Evolutionary conservation across 2,113 vertebrate species (phyloP).

Genomic region (Crotalus horridus): DNA sequence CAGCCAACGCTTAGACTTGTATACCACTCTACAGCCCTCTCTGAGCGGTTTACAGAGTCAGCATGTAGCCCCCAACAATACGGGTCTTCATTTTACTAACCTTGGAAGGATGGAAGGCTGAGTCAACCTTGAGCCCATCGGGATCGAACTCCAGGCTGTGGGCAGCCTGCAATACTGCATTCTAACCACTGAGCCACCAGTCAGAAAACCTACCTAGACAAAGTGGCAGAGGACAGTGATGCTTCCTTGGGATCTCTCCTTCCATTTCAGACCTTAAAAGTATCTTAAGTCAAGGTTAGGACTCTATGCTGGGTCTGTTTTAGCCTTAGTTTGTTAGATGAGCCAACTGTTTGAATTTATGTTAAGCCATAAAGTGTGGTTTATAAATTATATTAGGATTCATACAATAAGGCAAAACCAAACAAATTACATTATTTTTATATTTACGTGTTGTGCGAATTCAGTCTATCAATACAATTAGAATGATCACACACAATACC

Average conservation of each 20-base stretch:
- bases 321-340: neutral
- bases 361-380: neutral
- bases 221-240: neutral
- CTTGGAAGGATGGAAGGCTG: neutral
- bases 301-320: neutral
- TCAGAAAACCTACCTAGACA: neutral
- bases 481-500: neutral
- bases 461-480: neutral
- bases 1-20: neutral
- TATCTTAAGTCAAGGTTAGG: neutral
- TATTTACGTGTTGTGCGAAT: neutral
- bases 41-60: neutral
- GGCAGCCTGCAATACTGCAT: neutral
- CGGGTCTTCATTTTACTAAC: neutral
- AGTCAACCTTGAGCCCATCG: neutral
- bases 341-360: neutral
- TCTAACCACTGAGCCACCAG: neutral
- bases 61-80: neutral
- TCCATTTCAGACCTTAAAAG: neutral
- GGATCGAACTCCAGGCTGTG: neutral
- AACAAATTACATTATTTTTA: neutral
- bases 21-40: neutral
- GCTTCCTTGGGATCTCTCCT: neutral
- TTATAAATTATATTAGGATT: neutral
- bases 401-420: neutral